Evolutionary conservation across 2,797 vertebrate species (phyloP).

Genomic region (Mormyrops attenuatus): DNA sequence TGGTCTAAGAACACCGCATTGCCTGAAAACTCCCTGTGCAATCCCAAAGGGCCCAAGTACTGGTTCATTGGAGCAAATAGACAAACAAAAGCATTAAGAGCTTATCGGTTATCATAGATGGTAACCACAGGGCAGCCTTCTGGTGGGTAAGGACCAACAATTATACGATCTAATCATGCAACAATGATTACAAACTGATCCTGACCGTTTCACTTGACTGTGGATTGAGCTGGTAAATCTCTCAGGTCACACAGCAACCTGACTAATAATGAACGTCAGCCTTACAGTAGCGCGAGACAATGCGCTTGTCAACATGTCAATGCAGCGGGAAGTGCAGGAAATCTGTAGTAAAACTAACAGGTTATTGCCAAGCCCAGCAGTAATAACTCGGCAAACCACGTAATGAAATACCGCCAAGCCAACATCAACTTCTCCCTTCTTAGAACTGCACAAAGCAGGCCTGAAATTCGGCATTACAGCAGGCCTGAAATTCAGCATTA

Average conservation of each 20-base stretch:
- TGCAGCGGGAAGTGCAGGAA: neutral
- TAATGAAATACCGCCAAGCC: neutral
- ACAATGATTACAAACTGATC: neutral
- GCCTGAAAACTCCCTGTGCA: neutral
- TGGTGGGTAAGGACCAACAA: neutral
- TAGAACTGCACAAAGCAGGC: neutral
- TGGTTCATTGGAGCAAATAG: neutral
- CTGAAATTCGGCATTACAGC: neutral
- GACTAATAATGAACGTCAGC: neutral
- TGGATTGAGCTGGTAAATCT: neutral
- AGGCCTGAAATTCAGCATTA: too few species aligned
- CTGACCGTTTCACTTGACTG: neutral
- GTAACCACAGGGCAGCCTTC: neutral
- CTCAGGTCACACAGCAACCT: neutral
- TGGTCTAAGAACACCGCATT: neutral
- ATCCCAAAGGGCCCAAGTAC: neutral
- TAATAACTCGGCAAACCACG: neutral
- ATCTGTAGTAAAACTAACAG: neutral
- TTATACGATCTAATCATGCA: neutral
- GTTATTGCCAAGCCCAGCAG: neutral
- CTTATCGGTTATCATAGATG: neutral
- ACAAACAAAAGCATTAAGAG: neutral
- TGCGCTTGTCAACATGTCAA: neutral
- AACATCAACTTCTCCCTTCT: neutral
- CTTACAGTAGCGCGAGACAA: neutral